A percentile compares a stretch with the other conserved stretches of the same genome.
Conservation (phyloP, 2,888 invertebrate species). For the Proisotoma minuta region DNA sequence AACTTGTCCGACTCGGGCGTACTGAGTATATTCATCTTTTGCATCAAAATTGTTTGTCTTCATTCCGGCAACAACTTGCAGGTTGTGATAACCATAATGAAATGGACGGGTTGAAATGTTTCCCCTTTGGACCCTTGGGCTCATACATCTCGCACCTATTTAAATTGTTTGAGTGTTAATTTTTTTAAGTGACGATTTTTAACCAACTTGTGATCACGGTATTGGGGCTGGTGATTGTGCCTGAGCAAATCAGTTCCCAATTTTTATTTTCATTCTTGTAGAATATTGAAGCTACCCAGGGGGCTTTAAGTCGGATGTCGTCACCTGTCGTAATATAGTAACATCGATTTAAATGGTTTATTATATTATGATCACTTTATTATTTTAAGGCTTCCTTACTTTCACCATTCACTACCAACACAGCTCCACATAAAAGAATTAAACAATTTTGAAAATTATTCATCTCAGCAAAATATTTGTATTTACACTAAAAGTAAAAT, state of each 20-base stretch:
- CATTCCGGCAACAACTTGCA: slow-evolving; percentile 32
- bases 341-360: too few species aligned
- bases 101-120: slow-evolving; percentile 25
- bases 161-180: not conserved
- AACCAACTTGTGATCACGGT: slow-evolving; percentile 31
- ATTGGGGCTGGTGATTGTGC: slow-evolving; percentile 28
- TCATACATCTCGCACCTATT: slow-evolving; percentile 24
- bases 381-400: too few species aligned
- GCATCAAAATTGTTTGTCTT: slow-evolving; percentile 20
- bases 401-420: too few species aligned
- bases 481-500: too few species aligned
- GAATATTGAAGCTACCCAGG: slow-evolving; percentile 37
- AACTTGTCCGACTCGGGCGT: slow-evolving; percentile 30
- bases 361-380: too few species aligned
- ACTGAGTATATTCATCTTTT: slow-evolving; percentile 30
- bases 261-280: slow-evolving; percentile 7
- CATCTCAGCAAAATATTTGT: too few species aligned
- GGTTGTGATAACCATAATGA: slow-evolving; percentile 23
- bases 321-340: too few species aligned
- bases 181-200: not conserved
- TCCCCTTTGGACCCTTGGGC: slow-evolving; percentile 21
- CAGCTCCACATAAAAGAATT: too few species aligned
- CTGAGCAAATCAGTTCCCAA: slow-evolving; percentile 32
- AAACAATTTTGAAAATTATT: too few species aligned
- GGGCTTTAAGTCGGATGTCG: slow-evolving; percentile 29